These are phyloP conservation scores for Semicossyphus pulcher DNA, from an alignment of 2,113 vertebrate species.

Conservation along the genomic window DNA sequence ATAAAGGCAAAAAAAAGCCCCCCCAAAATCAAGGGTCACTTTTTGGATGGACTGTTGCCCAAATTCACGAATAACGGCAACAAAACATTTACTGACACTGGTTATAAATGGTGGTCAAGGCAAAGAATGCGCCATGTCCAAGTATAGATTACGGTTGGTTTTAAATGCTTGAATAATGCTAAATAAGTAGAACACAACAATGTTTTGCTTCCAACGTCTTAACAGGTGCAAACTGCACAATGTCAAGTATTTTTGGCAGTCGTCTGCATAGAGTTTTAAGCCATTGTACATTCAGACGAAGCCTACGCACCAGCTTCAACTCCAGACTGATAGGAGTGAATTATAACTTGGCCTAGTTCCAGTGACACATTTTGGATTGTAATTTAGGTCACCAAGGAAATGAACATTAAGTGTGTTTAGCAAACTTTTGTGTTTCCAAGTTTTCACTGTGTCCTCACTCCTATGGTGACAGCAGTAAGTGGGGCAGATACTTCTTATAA, in stretches of 20 bases:
- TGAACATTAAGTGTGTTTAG: conserved; percentile 13
- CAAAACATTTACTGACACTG: no score
- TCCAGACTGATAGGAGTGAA: conserved; percentile 11
- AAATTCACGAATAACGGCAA: no score
- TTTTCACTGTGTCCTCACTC: conserved; percentile 3
- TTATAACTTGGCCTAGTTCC: conserved; percentile 35
- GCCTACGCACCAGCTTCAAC: conserved; percentile 18
- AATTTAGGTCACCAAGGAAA: conserved; percentile 11
- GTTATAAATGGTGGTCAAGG: no score
- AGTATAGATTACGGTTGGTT: no score
- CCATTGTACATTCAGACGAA: conserved; percentile 10
- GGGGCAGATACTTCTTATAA: conserved; percentile 7
- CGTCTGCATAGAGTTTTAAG: neutral
- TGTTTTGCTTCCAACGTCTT: neutral
- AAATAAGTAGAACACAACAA: neutral
- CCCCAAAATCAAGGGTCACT: neutral
- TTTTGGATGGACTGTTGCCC: neutral
- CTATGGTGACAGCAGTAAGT: neutral
- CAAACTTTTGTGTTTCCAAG: conserved; percentile 19
- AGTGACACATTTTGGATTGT: conserved; percentile 3
- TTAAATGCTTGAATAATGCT: neutral
- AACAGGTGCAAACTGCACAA: neutral
- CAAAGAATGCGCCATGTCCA: no score
- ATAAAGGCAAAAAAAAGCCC: no score
- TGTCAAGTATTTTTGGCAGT: neutral